Percentiles rank a stretch among this genome's conserved stretches.
phyloP scores from a whole-genome alignment of 2,113 vertebrate species.

The Maylandia zebra region DNA sequence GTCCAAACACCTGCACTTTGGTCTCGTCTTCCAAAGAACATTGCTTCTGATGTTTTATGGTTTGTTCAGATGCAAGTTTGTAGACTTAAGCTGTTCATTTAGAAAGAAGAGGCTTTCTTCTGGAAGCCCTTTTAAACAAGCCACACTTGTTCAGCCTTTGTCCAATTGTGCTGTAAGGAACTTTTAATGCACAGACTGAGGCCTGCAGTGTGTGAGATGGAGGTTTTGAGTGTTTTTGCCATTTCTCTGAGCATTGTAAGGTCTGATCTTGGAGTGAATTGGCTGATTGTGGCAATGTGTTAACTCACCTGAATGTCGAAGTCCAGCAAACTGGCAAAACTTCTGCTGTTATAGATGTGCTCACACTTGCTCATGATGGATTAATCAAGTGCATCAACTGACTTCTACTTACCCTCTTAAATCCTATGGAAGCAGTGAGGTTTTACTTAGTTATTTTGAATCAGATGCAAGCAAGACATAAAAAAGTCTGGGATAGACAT shows the following conservation, averaged over 20 bases:
- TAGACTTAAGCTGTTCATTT: background rate
- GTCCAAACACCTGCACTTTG: background rate
- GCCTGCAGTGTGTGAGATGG: background rate
- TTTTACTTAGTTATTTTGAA: background rate
- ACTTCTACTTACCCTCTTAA: background rate
- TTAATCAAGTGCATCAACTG: background rate
- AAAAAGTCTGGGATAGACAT: background rate
- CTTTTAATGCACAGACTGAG: background rate
- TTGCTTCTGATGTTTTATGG: background rate
- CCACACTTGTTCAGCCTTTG: background rate
- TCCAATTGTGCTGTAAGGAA: background rate
- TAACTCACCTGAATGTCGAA: background rate
- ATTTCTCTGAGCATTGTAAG: background rate
- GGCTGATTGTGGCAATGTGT: background rate
- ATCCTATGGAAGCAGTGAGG: background rate
- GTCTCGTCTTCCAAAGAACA: background rate
- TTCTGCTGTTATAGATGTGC: background rate
- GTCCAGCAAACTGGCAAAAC: background rate
- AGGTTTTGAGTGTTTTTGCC: background rate
- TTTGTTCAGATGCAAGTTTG: background rate
- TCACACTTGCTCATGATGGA: background rate
- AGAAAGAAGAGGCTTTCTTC: background rate
- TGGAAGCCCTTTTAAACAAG: background rate
- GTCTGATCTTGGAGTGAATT: background rate
- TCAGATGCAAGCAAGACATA: background rate